These are phyloP conservation scores for Pygoscelis antarcticus DNA, from an alignment of 2,113 vertebrate genomes.

Conservation along the genomic window DNA sequence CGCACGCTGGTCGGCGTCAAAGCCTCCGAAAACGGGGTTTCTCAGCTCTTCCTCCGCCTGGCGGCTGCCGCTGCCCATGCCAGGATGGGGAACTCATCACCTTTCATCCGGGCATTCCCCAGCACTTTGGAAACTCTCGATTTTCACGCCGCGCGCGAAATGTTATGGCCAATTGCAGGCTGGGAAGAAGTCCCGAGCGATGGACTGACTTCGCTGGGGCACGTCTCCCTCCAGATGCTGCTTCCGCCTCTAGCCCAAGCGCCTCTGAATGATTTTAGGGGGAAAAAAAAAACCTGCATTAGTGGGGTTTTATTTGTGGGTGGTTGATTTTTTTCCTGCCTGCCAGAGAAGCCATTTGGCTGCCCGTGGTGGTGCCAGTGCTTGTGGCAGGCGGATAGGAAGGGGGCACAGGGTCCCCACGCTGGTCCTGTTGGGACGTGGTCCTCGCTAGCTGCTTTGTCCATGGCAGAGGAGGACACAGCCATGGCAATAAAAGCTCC, in stretches of 20 bases:
- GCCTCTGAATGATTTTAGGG: background rate
- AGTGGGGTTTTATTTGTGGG: background rate
- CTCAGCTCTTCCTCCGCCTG: background rate
- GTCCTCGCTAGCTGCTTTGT: background rate
- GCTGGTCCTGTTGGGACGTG: background rate
- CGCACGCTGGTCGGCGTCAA: background rate
- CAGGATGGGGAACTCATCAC: rapidly evolving
- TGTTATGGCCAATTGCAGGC: background rate
- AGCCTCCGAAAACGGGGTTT: background rate
- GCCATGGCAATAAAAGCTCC: background rate
- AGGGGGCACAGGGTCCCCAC: background rate
- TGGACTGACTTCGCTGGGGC: background rate
- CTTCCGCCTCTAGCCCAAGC: background rate
- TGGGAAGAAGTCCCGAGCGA: background rate
- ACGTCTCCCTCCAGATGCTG: background rate
- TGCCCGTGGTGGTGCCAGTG: rapidly evolving
- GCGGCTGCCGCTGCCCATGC: rapidly evolving
- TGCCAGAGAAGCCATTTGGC: background rate
- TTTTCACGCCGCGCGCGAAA: rapidly evolving
- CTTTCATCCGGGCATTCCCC: rapidly evolving
- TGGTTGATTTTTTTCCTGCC: background rate
- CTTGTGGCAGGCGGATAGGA: background rate
- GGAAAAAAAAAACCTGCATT: rapidly evolving
- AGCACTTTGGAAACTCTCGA: rapidly evolving
- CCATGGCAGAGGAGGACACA: background rate